A percentile compares a stretch with the other conserved stretches of the same genome.
phyloP scores from a whole-genome alignment of 2,113 vertebrate genomes.

The Illadopsis cleaveri region DNA sequence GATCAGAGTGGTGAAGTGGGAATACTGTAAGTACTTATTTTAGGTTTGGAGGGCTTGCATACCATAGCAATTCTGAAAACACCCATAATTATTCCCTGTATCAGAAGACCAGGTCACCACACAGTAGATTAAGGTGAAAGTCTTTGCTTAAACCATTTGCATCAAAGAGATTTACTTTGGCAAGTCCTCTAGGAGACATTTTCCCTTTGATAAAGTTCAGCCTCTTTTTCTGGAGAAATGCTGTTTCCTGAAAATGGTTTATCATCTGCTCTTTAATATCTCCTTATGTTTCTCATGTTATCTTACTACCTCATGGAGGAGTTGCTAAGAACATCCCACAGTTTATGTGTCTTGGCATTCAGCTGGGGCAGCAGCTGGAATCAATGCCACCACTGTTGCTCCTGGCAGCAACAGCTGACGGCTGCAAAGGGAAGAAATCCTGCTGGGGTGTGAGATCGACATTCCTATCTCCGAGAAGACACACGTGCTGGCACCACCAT shows the following conservation, averaged over 20 bases:
- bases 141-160: conserved; percentile 46
- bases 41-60: conserved; percentile 10
- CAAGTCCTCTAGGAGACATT: conserved; percentile 43
- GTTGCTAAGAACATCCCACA: conserved; percentile 31
- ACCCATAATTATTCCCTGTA: conserved; percentile 26
- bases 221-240: conserved; percentile 17
- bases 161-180: conserved; percentile 70
- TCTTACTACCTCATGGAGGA: conserved; percentile 30
- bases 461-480: conserved; percentile 26
- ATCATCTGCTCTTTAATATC: conserved; percentile 58
- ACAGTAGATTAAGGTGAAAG: conserved; percentile 56
- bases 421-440: neutral
- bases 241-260: conserved; percentile 64
- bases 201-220: conserved; percentile 61
- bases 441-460: neutral
- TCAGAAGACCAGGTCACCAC: conserved; percentile 39
- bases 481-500: conserved; percentile 18
- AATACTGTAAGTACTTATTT: neutral
- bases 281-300: conserved; percentile 47
- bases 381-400: conserved; percentile 32
- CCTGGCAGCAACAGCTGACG: neutral
- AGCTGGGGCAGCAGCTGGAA: conserved; percentile 33
- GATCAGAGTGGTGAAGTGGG: neutral
- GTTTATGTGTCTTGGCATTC: conserved; percentile 44
- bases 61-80: conserved; percentile 47